These are phyloP conservation scores for Zosterops borbonicus DNA, from an alignment of 2,113 vertebrate genomes.

Conservation along the genomic window DNA sequence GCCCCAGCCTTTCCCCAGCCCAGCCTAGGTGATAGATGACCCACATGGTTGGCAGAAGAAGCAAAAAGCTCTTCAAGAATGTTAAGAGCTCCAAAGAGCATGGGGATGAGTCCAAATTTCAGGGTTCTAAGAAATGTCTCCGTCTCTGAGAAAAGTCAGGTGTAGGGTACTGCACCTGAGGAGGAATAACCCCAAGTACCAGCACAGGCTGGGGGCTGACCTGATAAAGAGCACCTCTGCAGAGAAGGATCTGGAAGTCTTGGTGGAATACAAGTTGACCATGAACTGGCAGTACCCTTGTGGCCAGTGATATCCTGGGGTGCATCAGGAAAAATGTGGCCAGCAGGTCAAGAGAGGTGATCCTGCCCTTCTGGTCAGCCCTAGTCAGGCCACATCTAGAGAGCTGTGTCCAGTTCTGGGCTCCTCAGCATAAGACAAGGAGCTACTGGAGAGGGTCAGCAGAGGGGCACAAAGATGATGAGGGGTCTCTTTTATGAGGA, in stretches of 20 bases:
- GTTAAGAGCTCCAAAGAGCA: background rate
- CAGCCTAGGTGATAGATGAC: background rate
- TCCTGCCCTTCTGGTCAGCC: background rate
- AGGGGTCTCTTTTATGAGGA: background rate
- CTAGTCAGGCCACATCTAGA: background rate
- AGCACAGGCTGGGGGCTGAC: background rate
- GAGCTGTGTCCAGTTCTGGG: background rate
- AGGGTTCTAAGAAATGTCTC: background rate
- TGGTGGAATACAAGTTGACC: background rate
- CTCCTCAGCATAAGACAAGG: background rate
- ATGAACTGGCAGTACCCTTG: fast-evolving
- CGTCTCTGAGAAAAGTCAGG: background rate
- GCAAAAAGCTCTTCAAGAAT: background rate
- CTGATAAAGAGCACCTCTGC: background rate
- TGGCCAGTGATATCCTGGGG: background rate
- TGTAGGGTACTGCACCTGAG: background rate
- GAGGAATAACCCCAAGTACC: background rate
- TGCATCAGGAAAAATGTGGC: background rate
- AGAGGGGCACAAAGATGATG: background rate
- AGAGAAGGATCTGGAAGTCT: background rate
- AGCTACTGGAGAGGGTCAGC: background rate
- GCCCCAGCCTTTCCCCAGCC: background rate
- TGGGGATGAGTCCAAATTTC: background rate
- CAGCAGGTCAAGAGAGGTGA: background rate
- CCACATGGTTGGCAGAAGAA: background rate